A percentile compares a stretch with the other conserved stretches of the same genome.
phyloP scores from a whole-genome alignment of 2,888 invertebrate species.

The Sarcophaga caerulescens region DNA sequence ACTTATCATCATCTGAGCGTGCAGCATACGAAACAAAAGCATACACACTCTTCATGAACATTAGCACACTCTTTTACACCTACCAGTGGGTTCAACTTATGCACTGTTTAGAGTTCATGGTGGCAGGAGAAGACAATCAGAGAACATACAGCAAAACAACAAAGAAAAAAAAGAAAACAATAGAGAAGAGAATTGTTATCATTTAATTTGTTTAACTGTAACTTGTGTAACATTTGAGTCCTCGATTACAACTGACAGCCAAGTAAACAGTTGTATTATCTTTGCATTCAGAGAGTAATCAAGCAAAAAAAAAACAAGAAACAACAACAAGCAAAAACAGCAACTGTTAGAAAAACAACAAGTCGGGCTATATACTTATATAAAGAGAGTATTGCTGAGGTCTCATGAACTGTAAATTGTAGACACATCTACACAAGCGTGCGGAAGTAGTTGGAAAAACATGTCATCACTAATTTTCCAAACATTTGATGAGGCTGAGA shows the following conservation, averaged over 20 bases:
- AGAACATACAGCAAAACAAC: neutral
- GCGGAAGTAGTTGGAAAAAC: slow-evolving; percentile 59
- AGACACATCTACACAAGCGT: slow-evolving; percentile 12
- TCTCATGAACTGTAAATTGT: slow-evolving; percentile 42
- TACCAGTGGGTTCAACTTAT: neutral
- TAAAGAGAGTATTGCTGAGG: slow-evolving; percentile 5
- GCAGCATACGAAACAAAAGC: neutral
- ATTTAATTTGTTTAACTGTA: slow-evolving; percentile 65
- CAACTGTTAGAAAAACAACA: slow-evolving; percentile 17
- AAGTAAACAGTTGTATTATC: slow-evolving; percentile 52
- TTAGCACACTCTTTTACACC: neutral
- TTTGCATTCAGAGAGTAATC: slow-evolving; percentile 36
- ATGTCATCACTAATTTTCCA: slow-evolving; percentile 61
- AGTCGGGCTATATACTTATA: neutral
- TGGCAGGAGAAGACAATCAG: neutral
- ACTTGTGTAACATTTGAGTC: slow-evolving; percentile 64
- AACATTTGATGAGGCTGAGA: slow-evolving; percentile 43
- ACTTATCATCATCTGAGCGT: slow-evolving; percentile 14
- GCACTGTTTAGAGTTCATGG: neutral
- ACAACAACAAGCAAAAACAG: slow-evolving; percentile 9
- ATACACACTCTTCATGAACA: neutral
- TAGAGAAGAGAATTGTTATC: slow-evolving; percentile 48
- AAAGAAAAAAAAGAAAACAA: neutral
- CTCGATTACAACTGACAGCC: slow-evolving; percentile 61
- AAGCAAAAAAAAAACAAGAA: slow-evolving; percentile 17